Evolutionary conservation across 2,113 vertebrate species (phyloP).

Genomic region (Macroglossus sobrinus): DNA sequence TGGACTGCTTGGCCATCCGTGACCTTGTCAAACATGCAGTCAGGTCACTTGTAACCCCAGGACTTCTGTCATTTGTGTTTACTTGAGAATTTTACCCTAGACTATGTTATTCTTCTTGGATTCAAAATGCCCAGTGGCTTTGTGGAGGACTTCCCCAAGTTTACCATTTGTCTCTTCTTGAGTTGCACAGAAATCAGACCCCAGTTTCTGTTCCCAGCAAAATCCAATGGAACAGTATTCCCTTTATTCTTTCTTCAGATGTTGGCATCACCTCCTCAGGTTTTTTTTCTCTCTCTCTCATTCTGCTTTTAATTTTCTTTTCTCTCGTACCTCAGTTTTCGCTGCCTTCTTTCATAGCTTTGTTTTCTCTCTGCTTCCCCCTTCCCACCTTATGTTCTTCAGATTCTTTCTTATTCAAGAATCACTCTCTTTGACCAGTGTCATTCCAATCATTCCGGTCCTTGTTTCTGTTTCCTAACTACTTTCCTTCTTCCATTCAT

Average conservation of each 20-base stretch:
- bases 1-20: neutral
- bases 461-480: neutral
- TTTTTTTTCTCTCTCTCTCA: neutral
- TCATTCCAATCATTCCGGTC: neutral
- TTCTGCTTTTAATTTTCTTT: conserved; percentile 51
- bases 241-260: neutral
- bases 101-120: neutral
- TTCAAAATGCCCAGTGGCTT: neutral
- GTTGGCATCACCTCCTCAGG: neutral
- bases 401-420: neutral
- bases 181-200: neutral
- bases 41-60: neutral
- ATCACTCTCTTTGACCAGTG: neutral
- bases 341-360: neutral
- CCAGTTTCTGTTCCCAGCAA: neutral
- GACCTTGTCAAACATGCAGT: neutral
- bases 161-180: neutral
- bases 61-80: neutral
- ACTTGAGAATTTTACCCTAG: conserved; percentile 3
- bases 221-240: neutral
- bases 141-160: neutral
- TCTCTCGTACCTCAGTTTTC: conserved; percentile 25
- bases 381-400: neutral
- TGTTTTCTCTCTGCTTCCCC: neutral
- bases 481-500: neutral